Evolutionary conservation across 1,140 invertebrate genomes (phyloP).

Genomic region (Lineus longissimus): DNA sequence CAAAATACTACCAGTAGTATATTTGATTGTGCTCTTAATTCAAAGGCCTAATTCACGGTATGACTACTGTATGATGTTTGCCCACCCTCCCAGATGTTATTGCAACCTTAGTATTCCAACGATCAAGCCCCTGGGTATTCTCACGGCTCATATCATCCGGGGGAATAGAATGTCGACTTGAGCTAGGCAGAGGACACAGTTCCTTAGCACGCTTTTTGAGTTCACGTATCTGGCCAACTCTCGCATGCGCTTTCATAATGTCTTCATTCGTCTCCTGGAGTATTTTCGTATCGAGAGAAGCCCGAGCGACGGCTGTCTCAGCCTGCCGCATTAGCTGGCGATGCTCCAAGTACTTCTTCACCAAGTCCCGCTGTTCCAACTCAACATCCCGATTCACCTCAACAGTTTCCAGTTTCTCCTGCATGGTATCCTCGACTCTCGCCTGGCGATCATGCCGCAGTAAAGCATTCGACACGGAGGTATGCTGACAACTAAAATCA

Average conservation of each 20-base stretch:
- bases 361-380: constrained; percentile 40
- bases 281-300: constrained; percentile 40
- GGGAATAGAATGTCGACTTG: background rate
- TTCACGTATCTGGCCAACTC: constrained; percentile 33
- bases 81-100: no score
- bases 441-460: constrained; percentile 45
- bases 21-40: no score
- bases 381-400: constrained; percentile 23
- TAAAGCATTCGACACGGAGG: constrained; percentile 49
- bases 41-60: no score
- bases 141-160: no score
- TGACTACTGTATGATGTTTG: no score
- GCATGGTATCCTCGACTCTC: constrained; percentile 29
- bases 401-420: constrained; percentile 25
- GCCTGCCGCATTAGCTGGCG: constrained; percentile 47
- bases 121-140: no score
- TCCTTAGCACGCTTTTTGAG: background rate
- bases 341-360: constrained; percentile 46
- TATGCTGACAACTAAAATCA: constrained; percentile 50
- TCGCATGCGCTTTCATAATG: constrained; percentile 33
- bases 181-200: background rate
- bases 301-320: constrained; percentile 37
- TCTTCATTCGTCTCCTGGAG: constrained; percentile 45
- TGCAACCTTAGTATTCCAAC: no score
- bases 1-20: no score